A percentile compares a stretch with the other conserved stretches of the same genome.
These are phyloP conservation scores for Amphiura filiformis DNA, from an alignment of 35 echinoderm and acorn worm genomes.

Conservation along the genomic window DNA sequence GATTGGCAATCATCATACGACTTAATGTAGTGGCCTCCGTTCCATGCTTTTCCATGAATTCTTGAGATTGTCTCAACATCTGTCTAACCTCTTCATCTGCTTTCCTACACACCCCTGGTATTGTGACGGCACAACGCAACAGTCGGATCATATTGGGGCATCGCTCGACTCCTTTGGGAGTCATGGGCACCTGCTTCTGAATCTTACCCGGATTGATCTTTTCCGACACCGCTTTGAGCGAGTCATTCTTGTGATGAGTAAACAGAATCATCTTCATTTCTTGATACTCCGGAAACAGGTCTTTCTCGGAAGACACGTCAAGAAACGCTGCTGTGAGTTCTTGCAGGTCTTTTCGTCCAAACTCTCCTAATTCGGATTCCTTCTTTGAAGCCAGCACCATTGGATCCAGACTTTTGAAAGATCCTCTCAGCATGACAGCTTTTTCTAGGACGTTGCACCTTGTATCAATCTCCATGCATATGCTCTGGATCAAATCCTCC, in stretches of 20 bases:
- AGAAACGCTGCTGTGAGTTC: background rate
- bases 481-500: background rate
- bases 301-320: background rate
- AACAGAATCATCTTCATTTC: background rate
- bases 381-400: background rate
- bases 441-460: background rate
- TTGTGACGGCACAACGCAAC: background rate
- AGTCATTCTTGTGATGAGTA: background rate
- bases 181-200: background rate
- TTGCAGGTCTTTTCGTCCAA: background rate
- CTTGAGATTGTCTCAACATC: background rate
- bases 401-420: background rate
- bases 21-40: background rate
- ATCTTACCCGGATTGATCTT: background rate
- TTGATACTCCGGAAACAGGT: background rate
- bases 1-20: background rate
- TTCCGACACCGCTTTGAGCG: background rate
- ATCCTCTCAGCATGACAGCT: background rate
- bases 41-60: background rate
- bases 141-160: background rate
- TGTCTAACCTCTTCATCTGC: background rate
- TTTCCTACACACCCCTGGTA: background rate
- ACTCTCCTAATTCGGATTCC: background rate
- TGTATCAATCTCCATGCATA: background rate
- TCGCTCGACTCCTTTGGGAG: background rate